Base-by-base conservation (phyloP, 92 coral and sea anemone species). In the Actinostola sp. region DNA sequence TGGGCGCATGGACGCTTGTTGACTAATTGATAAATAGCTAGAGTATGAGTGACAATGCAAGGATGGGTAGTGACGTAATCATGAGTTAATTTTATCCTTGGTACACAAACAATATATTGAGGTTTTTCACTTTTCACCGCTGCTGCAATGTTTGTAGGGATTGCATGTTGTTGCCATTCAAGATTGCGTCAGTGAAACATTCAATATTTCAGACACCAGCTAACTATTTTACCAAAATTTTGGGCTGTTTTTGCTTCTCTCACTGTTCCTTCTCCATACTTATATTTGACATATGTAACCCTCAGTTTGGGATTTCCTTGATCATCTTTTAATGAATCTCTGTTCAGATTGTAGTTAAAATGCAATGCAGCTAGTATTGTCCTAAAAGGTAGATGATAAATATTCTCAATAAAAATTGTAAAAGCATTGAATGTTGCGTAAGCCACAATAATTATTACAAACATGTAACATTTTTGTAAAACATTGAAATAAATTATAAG, bases 351-450 rank as follows among this genome's bases (percentile, higher is more conserved):
- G 39, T 60, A 80, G 46, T 80, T 80, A 43, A 80, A 80, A 43
- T 80, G 85, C 38, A 79, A 32, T 13, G 84, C 84, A 13, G 83
- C 54, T 16, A 77, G 63, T 42, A 77, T 67, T 31, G 83, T 54
- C 61, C 83, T 77, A 20, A 9, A 25, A 46, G 1, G 23, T 56
- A 51, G 53, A 19, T 48, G 15, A 4, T 14, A 48, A 14, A 48
- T 6, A 48, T 48, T 2, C 2, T 54, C 28, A 4, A 54, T 27
- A 17, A 29, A 14, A 7, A 39, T 27, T 54, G 8, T 54, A 27
- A 48, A 48, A 48, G 54, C 15, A 48, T 48, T 48, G 54, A 48
- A 4, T 48, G 61, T 17, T 54, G 61, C 33, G 17, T 54, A 5
- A 54, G 30, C 8, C 61, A 54, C 21, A 6, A 48, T 48, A 6